Evolutionary conservation across 2,113 vertebrate species (phyloP).

Genomic region (Nannobrachium achirus): DNA sequence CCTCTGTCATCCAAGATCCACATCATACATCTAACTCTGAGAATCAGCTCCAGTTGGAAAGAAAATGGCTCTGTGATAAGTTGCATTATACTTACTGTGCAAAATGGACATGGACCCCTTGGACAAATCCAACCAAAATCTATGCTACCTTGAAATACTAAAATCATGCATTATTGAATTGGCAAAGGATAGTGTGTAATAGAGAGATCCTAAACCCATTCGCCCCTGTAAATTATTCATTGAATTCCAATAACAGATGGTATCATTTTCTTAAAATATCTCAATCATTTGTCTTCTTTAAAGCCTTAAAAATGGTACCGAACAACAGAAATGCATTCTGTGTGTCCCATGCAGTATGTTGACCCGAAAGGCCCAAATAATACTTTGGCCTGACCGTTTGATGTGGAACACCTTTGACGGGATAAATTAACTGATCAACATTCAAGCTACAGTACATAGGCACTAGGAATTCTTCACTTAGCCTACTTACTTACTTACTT

Average conservation of each 20-base stretch:
- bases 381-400: not conserved
- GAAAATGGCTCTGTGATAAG: conserved; percentile 63
- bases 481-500: too few species aligned
- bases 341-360: not conserved
- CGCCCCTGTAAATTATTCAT: conserved; percentile 82
- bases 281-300: conserved; percentile 85
- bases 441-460: too few species aligned
- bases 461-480: too few species aligned
- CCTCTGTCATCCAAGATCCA: conserved; percentile 30
- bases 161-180: conserved; percentile 84
- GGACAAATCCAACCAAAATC: conserved; percentile 81
- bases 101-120: conserved; percentile 65
- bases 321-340: conserved; percentile 58
- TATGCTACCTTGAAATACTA: conserved; percentile 83
- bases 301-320: conserved; percentile 52
- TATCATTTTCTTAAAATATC: conserved; percentile 87
- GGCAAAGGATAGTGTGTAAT: conserved; percentile 85
- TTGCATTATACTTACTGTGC: conserved; percentile 48
- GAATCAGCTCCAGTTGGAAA: conserved; percentile 35
- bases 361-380: too few species aligned
- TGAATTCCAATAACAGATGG: conserved; percentile 85
- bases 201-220: conserved; percentile 87
- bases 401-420: not conserved
- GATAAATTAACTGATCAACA: not conserved
- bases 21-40: conserved; percentile 6